phyloP scores from a whole-genome alignment of 2,888 invertebrate species.

The Panopea generosa region DNA sequence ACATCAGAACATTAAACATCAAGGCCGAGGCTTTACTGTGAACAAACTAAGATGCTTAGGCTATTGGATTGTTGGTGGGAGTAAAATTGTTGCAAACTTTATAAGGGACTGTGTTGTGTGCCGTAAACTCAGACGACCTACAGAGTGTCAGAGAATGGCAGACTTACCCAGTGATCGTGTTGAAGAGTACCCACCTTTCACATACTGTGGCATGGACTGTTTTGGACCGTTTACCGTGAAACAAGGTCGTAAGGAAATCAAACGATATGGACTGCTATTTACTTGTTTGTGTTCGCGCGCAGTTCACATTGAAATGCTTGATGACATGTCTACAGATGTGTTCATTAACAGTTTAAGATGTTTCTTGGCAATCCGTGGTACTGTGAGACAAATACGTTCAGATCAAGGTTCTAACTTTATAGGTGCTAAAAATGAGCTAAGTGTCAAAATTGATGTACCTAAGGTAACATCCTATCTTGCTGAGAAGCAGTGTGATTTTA shows the following conservation, averaged over 20 bases:
- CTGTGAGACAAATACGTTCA: slow-evolving; percentile 55
- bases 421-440: too few species aligned
- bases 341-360: slow-evolving; percentile 67
- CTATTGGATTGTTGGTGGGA: too few species aligned
- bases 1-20: slow-evolving; percentile 54
- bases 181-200: slow-evolving; percentile 64
- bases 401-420: too few species aligned
- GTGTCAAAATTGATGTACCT: background rate
- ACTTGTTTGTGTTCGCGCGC: slow-evolving; percentile 68
- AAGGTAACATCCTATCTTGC: slow-evolving; percentile 33
- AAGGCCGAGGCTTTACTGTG: slow-evolving; percentile 59
- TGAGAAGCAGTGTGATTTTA: slow-evolving; percentile 34
- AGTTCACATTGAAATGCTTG: slow-evolving; percentile 66
- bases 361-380: slow-evolving; percentile 64
- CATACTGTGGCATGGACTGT: slow-evolving; percentile 66
- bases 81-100: slow-evolving; percentile 34
- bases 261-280: slow-evolving; percentile 68
- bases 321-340: slow-evolving; percentile 66
- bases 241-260: slow-evolving; percentile 66
- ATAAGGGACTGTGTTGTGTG: slow-evolving; percentile 52
- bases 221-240: slow-evolving; percentile 71
- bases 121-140: slow-evolving; percentile 23
- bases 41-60: too few species aligned
- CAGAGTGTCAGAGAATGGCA: slow-evolving; percentile 56
- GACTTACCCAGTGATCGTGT: slow-evolving; percentile 62